Percentiles rank a stretch among this genome's conserved stretches.
These are phyloP conservation scores for Dryomyza anilis DNA, from an alignment of 2,888 invertebrate species.

Conservation along the genomic window DNA sequence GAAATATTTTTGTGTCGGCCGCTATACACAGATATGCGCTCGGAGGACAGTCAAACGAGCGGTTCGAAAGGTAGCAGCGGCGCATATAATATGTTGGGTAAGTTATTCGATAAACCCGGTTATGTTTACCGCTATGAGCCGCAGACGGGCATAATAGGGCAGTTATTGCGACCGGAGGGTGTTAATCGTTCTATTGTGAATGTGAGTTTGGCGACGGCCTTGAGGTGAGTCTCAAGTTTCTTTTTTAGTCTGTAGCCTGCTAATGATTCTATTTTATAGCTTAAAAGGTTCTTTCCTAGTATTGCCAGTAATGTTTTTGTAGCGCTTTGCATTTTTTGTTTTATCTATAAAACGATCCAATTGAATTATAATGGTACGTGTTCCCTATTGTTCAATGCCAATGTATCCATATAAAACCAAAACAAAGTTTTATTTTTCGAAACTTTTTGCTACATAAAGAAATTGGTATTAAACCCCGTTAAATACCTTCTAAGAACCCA, in stretches of 20 bases:
- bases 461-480: too few species aligned
- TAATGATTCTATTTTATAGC: too few species aligned
- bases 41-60: background rate
- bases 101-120: conserved; percentile 72
- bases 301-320: too few species aligned
- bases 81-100: conserved; percentile 68
- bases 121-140: conserved; percentile 65
- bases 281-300: too few species aligned
- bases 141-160: conserved; percentile 58
- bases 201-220: conserved; percentile 54
- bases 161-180: conserved; percentile 55
- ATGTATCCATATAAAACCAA: too few species aligned
- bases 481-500: too few species aligned
- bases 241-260: too few species aligned
- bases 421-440: too few species aligned
- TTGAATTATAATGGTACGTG: background rate
- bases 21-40: conserved; percentile 64
- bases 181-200: conserved; percentile 57
- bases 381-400: background rate
- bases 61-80: background rate
- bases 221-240: conserved; percentile 49
- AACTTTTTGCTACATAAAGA: too few species aligned
- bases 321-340: too few species aligned
- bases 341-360: background rate
- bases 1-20: conserved; percentile 72